These are phyloP conservation scores for Drosophila prolongata DNA, from an alignment of 2,888 invertebrate genomes.

Conservation along the genomic window DNA sequence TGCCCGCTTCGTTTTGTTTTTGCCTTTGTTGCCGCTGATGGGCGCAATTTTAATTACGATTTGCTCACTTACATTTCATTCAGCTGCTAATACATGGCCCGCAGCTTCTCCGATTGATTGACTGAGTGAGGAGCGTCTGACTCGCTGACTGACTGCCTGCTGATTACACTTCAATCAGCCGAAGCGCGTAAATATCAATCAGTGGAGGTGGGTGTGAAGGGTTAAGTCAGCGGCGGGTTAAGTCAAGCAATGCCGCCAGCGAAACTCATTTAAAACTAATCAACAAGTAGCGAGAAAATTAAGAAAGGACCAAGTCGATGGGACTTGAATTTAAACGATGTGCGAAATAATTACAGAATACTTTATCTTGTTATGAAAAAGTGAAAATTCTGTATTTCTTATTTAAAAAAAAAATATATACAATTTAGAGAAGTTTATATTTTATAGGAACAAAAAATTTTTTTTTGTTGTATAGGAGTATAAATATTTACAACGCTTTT, in stretches of 20 bases:
- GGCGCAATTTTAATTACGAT: slow-evolving; percentile 75
- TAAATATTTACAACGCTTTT: too few species aligned
- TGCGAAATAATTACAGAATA: background rate
- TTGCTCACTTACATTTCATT: slow-evolving; percentile 77
- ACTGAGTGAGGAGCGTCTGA: slow-evolving; percentile 33
- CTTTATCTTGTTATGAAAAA: too few species aligned
- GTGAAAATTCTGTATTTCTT: too few species aligned
- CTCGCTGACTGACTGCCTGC: slow-evolving; percentile 51
- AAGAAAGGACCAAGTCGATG: slow-evolving; percentile 18
- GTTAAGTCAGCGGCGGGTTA: slow-evolving; percentile 26
- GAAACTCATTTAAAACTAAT: slow-evolving; percentile 79
- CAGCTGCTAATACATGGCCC: slow-evolving; percentile 63
- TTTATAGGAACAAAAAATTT: too few species aligned
- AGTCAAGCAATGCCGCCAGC: slow-evolving; percentile 60
- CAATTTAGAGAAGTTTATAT: too few species aligned
- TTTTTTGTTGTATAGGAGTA: too few species aligned
- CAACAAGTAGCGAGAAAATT: slow-evolving; percentile 68
- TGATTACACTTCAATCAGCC: slow-evolving; percentile 78
- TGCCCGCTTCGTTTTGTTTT: background rate
- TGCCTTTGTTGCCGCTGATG: slow-evolving; percentile 31
- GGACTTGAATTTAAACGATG: background rate
- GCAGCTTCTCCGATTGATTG: slow-evolving; percentile 25
- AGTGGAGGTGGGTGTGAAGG: slow-evolving; percentile 31
- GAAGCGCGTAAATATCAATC: slow-evolving; percentile 78
- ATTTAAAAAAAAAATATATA: too few species aligned